Evolutionary conservation across 30 jellyfish, hydroid and myxozoan species (phyloP).

Genomic region (Aurelia aurita complex sp. Pacific): DNA sequence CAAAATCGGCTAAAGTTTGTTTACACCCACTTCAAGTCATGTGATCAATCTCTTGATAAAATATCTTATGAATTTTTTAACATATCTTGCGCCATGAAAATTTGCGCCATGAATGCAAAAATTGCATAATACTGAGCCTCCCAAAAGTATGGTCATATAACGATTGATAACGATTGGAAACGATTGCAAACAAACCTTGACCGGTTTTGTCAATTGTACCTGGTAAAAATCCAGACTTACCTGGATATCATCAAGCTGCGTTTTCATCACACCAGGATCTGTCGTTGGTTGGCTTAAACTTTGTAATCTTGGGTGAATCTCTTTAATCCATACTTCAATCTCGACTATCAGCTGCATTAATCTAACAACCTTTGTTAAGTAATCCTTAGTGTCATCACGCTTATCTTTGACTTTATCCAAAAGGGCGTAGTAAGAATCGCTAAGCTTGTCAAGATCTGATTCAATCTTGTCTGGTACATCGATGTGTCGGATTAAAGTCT

Average conservation of each 20-base stretch:
- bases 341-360: constrained; percentile 61
- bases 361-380: constrained; percentile 47
- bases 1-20: too few species aligned
- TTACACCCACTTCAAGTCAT: too few species aligned
- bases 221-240: constrained; percentile 20
- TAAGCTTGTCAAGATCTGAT: constrained; percentile 81
- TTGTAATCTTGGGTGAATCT: constrained; percentile 40
- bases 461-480: constrained; percentile 84
- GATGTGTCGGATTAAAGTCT: constrained; percentile 76
- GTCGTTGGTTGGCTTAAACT: constrained; percentile 45
- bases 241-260: constrained; percentile 77
- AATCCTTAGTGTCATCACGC: constrained; percentile 60
- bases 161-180: too few species aligned
- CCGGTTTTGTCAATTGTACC: not conserved
- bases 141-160: too few species aligned
- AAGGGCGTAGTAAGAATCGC: constrained; percentile 78
- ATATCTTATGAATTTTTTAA: too few species aligned
- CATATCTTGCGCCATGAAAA: too few species aligned
- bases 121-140: too few species aligned
- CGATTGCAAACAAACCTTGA: not conserved
- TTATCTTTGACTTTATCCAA: constrained; percentile 75
- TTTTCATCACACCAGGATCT: constrained; percentile 69
- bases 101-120: too few species aligned
- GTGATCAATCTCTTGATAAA: too few species aligned
- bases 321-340: constrained; percentile 87